These are phyloP conservation scores for Larimichthys polyactis DNA, from an alignment of 2,113 vertebrate genomes.

Conservation along the genomic window DNA sequence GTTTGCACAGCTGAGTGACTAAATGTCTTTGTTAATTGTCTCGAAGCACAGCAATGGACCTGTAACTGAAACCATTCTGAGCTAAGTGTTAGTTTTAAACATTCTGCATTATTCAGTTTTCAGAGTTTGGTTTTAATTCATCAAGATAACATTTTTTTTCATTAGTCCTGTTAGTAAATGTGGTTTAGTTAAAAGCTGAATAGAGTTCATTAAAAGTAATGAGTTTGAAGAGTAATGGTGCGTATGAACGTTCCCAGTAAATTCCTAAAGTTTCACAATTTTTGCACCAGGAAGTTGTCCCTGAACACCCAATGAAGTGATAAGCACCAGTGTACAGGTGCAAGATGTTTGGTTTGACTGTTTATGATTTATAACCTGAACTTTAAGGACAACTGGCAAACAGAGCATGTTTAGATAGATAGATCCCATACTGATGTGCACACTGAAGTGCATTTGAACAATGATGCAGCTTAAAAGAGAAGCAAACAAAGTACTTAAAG, in stretches of 20 bases:
- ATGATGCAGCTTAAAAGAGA: background rate
- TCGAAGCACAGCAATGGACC: constrained; percentile 15
- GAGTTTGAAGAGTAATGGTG: constrained; percentile 74
- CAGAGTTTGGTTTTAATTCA: constrained; percentile 51
- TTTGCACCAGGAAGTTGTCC: constrained; percentile 31
- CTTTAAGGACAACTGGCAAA: background rate
- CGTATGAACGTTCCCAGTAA: constrained; percentile 43
- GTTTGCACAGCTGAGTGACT: constrained; percentile 28
- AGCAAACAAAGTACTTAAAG: background rate
- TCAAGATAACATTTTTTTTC: constrained; percentile 57
- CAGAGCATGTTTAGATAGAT: background rate
- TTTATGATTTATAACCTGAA: background rate
- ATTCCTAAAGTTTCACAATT: constrained; percentile 34
- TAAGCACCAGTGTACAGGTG: background rate
- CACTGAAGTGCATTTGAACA: background rate
- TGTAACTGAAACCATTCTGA: constrained; percentile 26
- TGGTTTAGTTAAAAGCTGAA: constrained; percentile 69
- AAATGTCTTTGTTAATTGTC: constrained; percentile 26
- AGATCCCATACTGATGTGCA: background rate
- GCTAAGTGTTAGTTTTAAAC: constrained; percentile 27
- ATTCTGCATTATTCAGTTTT: constrained; percentile 49
- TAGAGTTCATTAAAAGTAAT: constrained; percentile 76
- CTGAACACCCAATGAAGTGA: background rate
- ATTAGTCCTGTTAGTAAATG: constrained; percentile 67
- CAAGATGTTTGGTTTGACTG: background rate